Base-by-base conservation (phyloP, 2,113 vertebrate genomes). In the Triplophysa rosa region DNA sequence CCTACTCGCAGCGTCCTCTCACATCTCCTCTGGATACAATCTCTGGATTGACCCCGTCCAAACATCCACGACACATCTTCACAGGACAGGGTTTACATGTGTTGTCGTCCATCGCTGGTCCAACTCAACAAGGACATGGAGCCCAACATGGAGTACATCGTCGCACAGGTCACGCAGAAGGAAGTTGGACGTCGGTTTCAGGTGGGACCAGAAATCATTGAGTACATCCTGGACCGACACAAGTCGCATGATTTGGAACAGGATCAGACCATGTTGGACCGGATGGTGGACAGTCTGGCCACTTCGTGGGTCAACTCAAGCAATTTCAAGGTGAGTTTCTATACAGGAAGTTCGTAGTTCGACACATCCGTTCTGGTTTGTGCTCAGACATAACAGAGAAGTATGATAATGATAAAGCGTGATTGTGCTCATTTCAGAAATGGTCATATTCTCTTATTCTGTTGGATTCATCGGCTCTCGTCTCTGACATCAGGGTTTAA, bases 241-340 rank as follows among this genome's bases (percentile, higher is more conserved):
- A 95, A 92, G 88, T 95, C 92, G 73, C 87, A 92, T 8, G 95
- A 95, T 84, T 91, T 99, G 82, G 96, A 99, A 74, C 94, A 96
- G 14, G 97, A 99, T 91, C 96, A 97, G 92, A 93, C 90, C 63
- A 85, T 93, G 91, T 91, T 99, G 89, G 97, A 99, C 92, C 92
- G 95, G 86, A 94, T 97, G 90, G 95, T 98, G 89, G 97, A 99
- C 68, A 92, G 92, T 13, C 90, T 99, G 75, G 96, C 96, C 83
- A 94, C 95, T 80, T 95, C 95, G 81, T 99, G 97, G 97, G 96
- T 99, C 78, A 98, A 98, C 90, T 94, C 96, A 81, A 98, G 95
- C 90, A 96, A 99, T 92, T 99, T 95, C 45, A 99, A 99, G 96
- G 97, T 99, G 93, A 94, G 92, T 29, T 19, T 47, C 10, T 26